Evolutionary conservation across 2,888 invertebrate genomes (phyloP).

Genomic region (Vesta saturnalis): DNA sequence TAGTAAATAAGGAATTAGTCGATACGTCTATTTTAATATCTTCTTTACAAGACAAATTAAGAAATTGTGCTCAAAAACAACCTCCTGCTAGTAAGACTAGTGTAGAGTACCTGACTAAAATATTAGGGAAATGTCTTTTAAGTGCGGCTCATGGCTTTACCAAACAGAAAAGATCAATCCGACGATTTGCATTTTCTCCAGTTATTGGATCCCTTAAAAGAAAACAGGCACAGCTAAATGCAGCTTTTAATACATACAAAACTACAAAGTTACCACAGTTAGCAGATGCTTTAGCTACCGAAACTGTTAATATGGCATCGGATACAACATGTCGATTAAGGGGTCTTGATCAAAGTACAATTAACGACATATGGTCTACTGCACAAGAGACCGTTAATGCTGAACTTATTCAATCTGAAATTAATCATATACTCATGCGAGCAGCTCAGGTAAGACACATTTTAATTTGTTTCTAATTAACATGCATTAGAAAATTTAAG

Average conservation of each 20-base stretch:
- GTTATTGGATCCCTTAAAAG: slow-evolving; percentile 40
- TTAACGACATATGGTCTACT: slow-evolving; percentile 78
- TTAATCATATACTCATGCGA: slow-evolving; percentile 76
- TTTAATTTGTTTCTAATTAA: neutral
- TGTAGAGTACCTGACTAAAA: slow-evolving; percentile 78
- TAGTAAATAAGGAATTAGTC: slow-evolving; percentile 74
- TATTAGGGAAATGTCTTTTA: slow-evolving; percentile 76
- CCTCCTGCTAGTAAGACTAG: slow-evolving; percentile 60
- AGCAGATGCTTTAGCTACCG: slow-evolving; percentile 75
- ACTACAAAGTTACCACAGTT: slow-evolving; percentile 74
- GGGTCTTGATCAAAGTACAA: slow-evolving; percentile 71
- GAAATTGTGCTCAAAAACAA: slow-evolving; percentile 64
- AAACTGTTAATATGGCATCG: slow-evolving; percentile 71
- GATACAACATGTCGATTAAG: slow-evolving; percentile 63
- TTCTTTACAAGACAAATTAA: slow-evolving; percentile 74
- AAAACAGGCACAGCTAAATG: slow-evolving; percentile 38
- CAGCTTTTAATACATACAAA: slow-evolving; percentile 66
- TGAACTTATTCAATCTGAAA: slow-evolving; percentile 81
- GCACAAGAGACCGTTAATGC: slow-evolving; percentile 80
- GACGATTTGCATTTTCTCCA: slow-evolving; percentile 26
- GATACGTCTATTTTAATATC: slow-evolving; percentile 82
- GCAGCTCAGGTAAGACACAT: slow-evolving; percentile 69
- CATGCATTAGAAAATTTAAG: too few relatives aligned
- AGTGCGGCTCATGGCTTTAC: slow-evolving; percentile 47
- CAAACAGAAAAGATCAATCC: slow-evolving; percentile 17